Percentiles rank a stretch among this genome's conserved stretches.
These are phyloP conservation scores for Potorous gilbertii DNA, from an alignment of 2,797 vertebrate genomes.

Conservation along the genomic window DNA sequence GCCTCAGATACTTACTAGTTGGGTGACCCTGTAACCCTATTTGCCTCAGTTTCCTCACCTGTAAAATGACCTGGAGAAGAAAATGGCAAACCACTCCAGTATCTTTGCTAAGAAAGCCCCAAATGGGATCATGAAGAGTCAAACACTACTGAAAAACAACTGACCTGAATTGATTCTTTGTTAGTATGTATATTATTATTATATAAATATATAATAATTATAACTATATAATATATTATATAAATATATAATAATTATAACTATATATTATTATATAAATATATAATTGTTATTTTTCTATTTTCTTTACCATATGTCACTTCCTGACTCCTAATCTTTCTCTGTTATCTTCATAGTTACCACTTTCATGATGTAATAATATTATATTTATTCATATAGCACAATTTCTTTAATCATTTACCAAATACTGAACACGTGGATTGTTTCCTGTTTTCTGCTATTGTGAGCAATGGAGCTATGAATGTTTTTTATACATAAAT, in stretches of 20 bases:
- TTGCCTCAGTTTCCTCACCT: not conserved
- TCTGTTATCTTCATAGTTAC: not conserved
- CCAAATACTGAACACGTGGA: not conserved
- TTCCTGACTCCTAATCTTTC: not conserved
- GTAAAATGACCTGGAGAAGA: not conserved
- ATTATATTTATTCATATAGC: not conserved
- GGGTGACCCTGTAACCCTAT: not conserved
- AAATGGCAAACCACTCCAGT: not conserved
- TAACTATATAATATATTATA: no score
- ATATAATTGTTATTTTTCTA: not conserved
- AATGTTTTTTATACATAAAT: not conserved
- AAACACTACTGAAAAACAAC: not conserved
- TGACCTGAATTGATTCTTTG: not conserved
- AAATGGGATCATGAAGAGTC: not conserved
- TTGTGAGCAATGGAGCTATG: not conserved
- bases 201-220: no score
- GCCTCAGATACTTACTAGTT: not conserved
- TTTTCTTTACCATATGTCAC: not conserved
- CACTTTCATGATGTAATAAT: not conserved
- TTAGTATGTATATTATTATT: not conserved
- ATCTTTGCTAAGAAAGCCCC: not conserved
- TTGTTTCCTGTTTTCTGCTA: not conserved
- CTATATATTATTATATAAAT: no score
- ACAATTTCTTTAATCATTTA: not conserved
- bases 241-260: no score